These are phyloP conservation scores for Chelonia mydas DNA, from an alignment of 2,797 vertebrate genomes.

Conservation along the genomic window DNA sequence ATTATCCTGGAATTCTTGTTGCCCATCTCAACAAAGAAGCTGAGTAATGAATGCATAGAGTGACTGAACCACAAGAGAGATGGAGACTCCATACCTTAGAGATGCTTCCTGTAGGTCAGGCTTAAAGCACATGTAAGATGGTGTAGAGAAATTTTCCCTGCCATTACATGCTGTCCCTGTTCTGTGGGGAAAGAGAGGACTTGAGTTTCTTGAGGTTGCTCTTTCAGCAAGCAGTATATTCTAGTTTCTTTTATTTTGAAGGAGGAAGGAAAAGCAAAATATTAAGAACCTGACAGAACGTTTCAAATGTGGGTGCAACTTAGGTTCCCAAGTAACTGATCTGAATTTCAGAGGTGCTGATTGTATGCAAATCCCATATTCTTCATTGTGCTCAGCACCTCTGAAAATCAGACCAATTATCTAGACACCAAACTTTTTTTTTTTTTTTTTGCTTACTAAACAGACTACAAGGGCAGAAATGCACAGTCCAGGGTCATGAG, in stretches of 20 bases:
- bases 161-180: neutral
- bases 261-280: neutral
- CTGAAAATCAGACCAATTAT: neutral
- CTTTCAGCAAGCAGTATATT: neutral
- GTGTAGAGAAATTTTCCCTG: neutral
- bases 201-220: neutral
- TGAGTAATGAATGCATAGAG: neutral
- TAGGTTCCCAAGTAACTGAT: neutral
- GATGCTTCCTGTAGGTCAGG: neutral
- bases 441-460: slow-evolving; percentile 26
- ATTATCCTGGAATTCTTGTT: neutral
- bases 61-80: neutral
- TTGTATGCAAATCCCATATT: neutral
- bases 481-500: slow-evolving; percentile 25
- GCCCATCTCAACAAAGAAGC: neutral
- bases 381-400: neutral
- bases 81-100: neutral
- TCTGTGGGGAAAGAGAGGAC: neutral
- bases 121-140: neutral
- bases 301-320: neutral
- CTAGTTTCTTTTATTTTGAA: neutral
- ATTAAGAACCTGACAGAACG: neutral
- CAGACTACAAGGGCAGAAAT: slow-evolving; percentile 16
- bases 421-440: neutral
- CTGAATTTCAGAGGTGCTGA: neutral